Conservation (phyloP, 1,140 invertebrate species). For the Latrodectus geometricus region DNA sequence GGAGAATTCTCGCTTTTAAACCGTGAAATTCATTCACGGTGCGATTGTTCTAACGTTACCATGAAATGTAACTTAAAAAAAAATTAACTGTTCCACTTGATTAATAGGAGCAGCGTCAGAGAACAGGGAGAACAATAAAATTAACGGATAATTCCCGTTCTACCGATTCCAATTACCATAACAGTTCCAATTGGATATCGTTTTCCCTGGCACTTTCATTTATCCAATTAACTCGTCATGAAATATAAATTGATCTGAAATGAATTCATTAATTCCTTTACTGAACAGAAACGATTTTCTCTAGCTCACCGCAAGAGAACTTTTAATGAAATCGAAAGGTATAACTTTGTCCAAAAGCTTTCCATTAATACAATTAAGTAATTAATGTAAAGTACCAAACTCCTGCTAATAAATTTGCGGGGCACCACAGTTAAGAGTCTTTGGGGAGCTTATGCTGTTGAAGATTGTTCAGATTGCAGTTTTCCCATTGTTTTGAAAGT, state of each 20-base stretch:
- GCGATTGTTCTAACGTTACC: neutral
- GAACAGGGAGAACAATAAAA: neutral
- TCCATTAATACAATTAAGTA: conserved; percentile 34
- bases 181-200: neutral
- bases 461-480: no score
- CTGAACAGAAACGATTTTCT: neutral
- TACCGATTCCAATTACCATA: neutral
- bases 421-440: no score
- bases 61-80: no score
- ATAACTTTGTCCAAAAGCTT: neutral
- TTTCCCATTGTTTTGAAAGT: no score
- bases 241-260: conserved; percentile 32
- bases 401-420: no score
- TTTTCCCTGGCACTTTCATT: neutral
- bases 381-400: neutral
- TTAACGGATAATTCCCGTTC: neutral
- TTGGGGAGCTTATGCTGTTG: no score
- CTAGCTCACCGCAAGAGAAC: neutral
- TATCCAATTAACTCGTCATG: conserved; percentile 35
- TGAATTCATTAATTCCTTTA: conserved; percentile 15
- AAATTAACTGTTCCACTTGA: no score
- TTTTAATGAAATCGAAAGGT: conserved; percentile 11
- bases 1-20: neutral
- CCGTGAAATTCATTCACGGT: neutral
- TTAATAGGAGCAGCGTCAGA: no score